Conservation (phyloP, 2,797 vertebrate genomes). For the Microctenopoma lineatum region DNA sequence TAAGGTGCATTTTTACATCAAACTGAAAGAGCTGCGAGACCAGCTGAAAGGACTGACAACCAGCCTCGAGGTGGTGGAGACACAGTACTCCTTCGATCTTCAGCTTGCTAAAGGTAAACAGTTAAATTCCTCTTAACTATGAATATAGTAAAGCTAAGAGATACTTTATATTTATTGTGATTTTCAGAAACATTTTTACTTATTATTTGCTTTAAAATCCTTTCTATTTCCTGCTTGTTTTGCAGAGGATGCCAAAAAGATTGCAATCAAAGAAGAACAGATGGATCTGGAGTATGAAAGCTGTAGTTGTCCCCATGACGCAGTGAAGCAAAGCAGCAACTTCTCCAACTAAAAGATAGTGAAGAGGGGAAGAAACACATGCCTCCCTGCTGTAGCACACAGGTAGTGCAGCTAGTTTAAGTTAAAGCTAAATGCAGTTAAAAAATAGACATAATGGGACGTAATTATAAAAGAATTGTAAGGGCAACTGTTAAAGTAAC, state of each 20-base stretch:
- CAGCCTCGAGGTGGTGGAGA: conserved; percentile 81
- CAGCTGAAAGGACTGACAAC: conserved; percentile 86
- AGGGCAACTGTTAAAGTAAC: too few relatives aligned
- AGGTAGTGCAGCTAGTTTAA: conserved; percentile 32
- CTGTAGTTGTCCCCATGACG: conserved; percentile 80
- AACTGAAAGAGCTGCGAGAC: conserved; percentile 94
- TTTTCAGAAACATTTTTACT: background rate
- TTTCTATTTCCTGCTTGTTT: conserved; percentile 2
- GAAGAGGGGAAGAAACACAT: conserved; percentile 31
- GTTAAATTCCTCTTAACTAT: too few relatives aligned
- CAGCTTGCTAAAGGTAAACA: conserved; percentile 89
- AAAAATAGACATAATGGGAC: too few relatives aligned
- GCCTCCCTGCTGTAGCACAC: conserved; percentile 42
- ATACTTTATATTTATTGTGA: background rate
- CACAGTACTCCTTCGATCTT: conserved; percentile 91
- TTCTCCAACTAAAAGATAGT: conserved; percentile 64
- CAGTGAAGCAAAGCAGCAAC: conserved; percentile 62
- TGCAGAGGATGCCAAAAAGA: conserved; percentile 95
- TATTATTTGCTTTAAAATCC: background rate
- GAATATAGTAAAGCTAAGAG: background rate
- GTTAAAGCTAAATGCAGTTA: background rate
- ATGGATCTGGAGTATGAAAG: conserved; percentile 95
- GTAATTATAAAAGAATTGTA: too few relatives aligned
- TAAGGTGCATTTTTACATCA: conserved; percentile 99
- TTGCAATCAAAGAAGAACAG: conserved; percentile 96